phyloP scores from a whole-genome alignment of 2,888 invertebrate genomes.

The Nomada goodeniana region DNA sequence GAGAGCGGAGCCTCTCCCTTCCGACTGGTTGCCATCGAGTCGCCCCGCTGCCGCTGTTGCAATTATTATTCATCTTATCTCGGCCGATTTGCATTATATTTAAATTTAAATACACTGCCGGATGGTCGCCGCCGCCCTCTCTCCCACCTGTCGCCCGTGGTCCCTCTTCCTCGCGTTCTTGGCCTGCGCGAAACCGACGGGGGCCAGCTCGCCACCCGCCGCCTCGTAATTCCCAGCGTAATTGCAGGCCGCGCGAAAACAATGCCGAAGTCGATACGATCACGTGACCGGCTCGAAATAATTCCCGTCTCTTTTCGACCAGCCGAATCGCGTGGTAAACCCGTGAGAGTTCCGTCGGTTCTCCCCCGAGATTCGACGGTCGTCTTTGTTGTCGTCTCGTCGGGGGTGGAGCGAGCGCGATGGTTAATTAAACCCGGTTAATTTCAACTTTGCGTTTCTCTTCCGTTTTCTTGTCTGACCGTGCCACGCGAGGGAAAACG shows the following conservation, averaged over 20 bases:
- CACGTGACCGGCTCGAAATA: constrained; percentile 72
- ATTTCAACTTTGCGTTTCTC: constrained; percentile 32
- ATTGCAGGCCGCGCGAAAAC: constrained; percentile 73
- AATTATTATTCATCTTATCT: constrained; percentile 83
- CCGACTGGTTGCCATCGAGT: background rate
- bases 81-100: constrained; percentile 81
- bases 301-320: constrained; percentile 55
- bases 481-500: constrained; percentile 2
- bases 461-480: background rate
- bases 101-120: constrained; percentile 77
- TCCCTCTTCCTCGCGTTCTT: constrained; percentile 56
- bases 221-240: constrained; percentile 68
- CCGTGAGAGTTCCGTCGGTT: constrained; percentile 54
- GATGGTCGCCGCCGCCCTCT: constrained; percentile 47
- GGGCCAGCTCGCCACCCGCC: constrained; percentile 52
- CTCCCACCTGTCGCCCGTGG: constrained; percentile 41
- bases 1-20: too few relatives aligned
- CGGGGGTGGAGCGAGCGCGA: constrained; percentile 29
- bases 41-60: constrained; percentile 62
- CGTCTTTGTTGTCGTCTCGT: constrained; percentile 25
- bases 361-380: constrained; percentile 31
- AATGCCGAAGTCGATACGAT: constrained; percentile 72
- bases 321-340: constrained; percentile 50
- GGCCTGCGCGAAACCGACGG: constrained; percentile 34
- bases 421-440: constrained; percentile 53